Conservation (phyloP, 2,888 invertebrate genomes). For the Augiades crinisus region DNA sequence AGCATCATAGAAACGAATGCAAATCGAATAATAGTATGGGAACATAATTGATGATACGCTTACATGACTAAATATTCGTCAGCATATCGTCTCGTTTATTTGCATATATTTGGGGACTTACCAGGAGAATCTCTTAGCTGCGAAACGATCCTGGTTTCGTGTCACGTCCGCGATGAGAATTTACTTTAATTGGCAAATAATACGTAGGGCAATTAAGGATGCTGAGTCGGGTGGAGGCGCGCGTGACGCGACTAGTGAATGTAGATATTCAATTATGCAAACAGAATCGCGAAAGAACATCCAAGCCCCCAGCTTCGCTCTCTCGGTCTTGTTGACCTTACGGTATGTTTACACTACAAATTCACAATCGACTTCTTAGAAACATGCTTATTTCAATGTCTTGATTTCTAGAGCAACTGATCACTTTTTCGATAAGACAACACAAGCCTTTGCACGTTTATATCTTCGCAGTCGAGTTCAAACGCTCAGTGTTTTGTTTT, state of each 20-base stretch:
- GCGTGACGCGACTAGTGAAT: slow-evolving; percentile 75
- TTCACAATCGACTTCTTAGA: slow-evolving; percentile 5
- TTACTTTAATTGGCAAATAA: slow-evolving; percentile 82
- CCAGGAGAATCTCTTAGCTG: slow-evolving; percentile 51
- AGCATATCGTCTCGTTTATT: slow-evolving; percentile 42
- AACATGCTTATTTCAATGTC: not conserved
- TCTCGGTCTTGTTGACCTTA: slow-evolving; percentile 48
- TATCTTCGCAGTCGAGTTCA: too few relatives aligned
- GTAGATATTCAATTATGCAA: slow-evolving; percentile 77
- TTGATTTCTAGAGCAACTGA: not conserved
- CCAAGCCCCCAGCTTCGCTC: slow-evolving; percentile 40
- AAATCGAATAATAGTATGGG: not conserved
- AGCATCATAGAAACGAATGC: not conserved
- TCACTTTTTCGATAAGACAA: too few relatives aligned
- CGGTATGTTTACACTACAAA: slow-evolving; percentile 16
- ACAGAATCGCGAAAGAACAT: slow-evolving; percentile 69
- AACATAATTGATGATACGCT: not conserved
- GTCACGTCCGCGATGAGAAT: slow-evolving; percentile 79
- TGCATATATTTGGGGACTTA: slow-evolving; percentile 49
- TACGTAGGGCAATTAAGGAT: slow-evolving; percentile 81
- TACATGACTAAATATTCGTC: slow-evolving; percentile 9
- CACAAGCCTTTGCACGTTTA: too few relatives aligned
- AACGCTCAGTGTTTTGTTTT: too few relatives aligned
- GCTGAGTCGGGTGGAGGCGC: slow-evolving; percentile 76
- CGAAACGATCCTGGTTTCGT: slow-evolving; percentile 69